Conservation (phyloP, 2,888 invertebrate species). For the Zaprionus lineosus region DNA sequence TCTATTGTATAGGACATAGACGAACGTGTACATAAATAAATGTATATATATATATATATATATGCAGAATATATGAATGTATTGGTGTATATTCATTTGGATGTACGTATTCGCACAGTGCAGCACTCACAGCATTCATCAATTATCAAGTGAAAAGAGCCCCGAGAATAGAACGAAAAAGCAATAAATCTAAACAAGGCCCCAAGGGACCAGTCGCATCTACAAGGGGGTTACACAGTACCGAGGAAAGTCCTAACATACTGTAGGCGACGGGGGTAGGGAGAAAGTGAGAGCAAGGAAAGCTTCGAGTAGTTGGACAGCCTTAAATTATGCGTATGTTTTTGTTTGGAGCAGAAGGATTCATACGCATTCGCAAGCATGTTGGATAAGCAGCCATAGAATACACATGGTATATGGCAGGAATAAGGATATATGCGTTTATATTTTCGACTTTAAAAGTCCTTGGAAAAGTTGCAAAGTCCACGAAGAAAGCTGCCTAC, state of each 20-base stretch:
- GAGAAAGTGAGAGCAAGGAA: neutral
- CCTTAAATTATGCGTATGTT: constrained; percentile 32
- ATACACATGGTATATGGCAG: neutral
- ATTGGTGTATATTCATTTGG: neutral
- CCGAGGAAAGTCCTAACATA: constrained; percentile 1
- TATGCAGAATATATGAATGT: constrained; percentile 11
- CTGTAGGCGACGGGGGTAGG: neutral
- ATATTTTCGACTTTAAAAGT: neutral
- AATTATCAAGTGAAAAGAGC: constrained; percentile 68
- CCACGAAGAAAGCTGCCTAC: neutral
- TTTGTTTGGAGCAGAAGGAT: constrained; percentile 18
- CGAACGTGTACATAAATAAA: constrained; percentile 4
- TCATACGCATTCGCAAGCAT: constrained; percentile 22
- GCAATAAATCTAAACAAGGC: constrained; percentile 71
- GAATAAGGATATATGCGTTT: neutral
- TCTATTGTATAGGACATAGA: constrained; percentile 8
- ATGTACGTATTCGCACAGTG: constrained; percentile 1
- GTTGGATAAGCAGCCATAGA: constrained; percentile 36
- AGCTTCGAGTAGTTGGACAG: neutral
- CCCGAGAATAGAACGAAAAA: constrained; percentile 32
- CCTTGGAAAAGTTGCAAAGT: constrained; percentile 5
- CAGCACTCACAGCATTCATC: constrained; percentile 64
- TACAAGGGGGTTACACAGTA: constrained; percentile 21
- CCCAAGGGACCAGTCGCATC: constrained; percentile 44
- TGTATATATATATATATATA: constrained; percentile 1